Base-by-base conservation (phyloP, 2,113 vertebrate species). In the Clarias batrachus region DNA sequence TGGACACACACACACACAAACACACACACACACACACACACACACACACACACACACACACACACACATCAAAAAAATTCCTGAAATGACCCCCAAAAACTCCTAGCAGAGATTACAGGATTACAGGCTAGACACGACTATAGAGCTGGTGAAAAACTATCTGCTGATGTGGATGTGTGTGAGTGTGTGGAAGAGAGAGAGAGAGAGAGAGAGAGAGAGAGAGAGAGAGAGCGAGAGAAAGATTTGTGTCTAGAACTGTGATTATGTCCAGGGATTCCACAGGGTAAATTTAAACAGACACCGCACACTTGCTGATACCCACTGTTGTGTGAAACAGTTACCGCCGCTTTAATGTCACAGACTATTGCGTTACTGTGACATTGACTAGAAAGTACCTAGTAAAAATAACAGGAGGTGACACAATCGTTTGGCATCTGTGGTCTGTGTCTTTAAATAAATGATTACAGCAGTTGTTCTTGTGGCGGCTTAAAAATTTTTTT, bases 251-350 rank as follows among this genome's bases (percentile, higher is more conserved):
- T 19, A 56, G 41, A 19, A 66, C 54, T 59, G 37, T 66, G 23
- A 66, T 27, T 80, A 41, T 76, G n/a, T 57, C 68, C 73, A 83
- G 27, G 25, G 54, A 84, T 71, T 84, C 66, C 68, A 73, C 74
- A 71, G 82, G 71, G 65, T 66, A 83, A 71, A 83, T 83, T 70
- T 33, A 54, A 83, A 54, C 65, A 30, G 19, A 57, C 82, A 33
- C n/a, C 14, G 6, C 52, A 71, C 19, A 37, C 19, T 70, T 52
- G 33, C 33, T 37, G 33, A 2, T 83, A 70, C 70, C 52, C 17
- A 70, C 48, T 74, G 73, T 77, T 77, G 48, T 27, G 11, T 41
- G 23, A 76, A 74, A 74, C 21, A 12, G 19, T 17, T 17, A 21
- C 30, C 3, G 70, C 70, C 1, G 21, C 21, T 74, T 74, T 74